phyloP scores from a whole-genome alignment of 1,140 invertebrate species.

The Drosophila arawakana region DNA sequence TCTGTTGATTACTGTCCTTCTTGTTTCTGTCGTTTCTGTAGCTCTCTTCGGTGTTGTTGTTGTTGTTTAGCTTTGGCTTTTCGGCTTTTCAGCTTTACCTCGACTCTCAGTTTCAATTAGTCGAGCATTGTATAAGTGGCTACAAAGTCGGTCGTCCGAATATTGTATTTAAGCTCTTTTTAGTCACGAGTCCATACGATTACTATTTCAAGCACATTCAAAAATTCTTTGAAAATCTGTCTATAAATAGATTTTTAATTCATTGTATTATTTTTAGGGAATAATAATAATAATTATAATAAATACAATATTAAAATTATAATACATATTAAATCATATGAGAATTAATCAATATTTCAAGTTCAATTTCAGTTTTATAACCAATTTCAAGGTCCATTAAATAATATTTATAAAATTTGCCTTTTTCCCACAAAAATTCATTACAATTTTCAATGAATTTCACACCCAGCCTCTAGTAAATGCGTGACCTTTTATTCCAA shows the following conservation, averaged over 20 bases:
- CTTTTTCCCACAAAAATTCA: no score
- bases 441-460: background rate
- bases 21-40: constrained; percentile 7
- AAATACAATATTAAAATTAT: no score
- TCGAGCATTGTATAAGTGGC: constrained; percentile 56
- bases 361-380: no score
- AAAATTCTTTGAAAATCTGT: no score
- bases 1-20: constrained; percentile 21
- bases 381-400: no score
- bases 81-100: constrained; percentile 29
- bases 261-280: no score
- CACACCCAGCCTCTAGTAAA: background rate
- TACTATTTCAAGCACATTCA: no score
- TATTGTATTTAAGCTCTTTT: constrained; percentile 32
- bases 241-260: no score
- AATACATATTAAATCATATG: no score
- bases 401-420: no score
- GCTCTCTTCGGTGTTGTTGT: background rate
- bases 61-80: constrained; percentile 6
- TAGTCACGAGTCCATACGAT: constrained; percentile 35
- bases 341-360: no score
- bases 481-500: background rate
- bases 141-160: background rate
- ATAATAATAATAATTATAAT: no score
- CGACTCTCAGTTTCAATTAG: constrained; percentile 67